Percentiles rank a stretch among this genome's conserved stretches.
Evolutionary conservation across 2,888 invertebrate genomes (phyloP).

Genomic region (Tachina grossa): DNA sequence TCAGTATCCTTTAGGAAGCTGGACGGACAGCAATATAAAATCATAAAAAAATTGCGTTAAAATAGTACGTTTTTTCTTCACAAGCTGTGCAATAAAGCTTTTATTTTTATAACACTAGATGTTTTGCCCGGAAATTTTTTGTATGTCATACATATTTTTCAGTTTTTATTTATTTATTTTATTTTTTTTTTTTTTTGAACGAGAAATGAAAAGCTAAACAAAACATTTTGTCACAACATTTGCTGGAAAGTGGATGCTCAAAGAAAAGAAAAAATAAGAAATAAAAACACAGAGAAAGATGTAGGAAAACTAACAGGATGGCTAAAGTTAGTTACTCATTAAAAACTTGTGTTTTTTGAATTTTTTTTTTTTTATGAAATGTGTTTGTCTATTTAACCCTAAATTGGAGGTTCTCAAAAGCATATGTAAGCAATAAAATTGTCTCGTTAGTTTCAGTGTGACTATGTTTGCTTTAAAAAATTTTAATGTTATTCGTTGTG

Average conservation of each 20-base stretch:
- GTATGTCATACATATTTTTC: background rate
- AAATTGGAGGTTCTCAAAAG: background rate
- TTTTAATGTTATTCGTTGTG: too few relatives aligned
- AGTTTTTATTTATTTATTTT: too few relatives aligned
- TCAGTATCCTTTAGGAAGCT: slow-evolving; percentile 28
- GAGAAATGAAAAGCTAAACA: background rate
- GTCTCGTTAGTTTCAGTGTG: too few relatives aligned
- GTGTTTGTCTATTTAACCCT: slow-evolving; percentile 31
- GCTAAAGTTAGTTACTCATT: slow-evolving; percentile 55
- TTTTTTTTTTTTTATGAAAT: slow-evolving; percentile 37
- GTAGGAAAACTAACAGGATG: slow-evolving; percentile 20
- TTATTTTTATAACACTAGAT: slow-evolving; percentile 17
- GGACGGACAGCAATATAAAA: slow-evolving; percentile 21
- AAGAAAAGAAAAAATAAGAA: background rate
- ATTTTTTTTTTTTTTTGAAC: background rate
- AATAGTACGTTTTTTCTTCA: slow-evolving; percentile 33
- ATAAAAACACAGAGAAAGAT: background rate
- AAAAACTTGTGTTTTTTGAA: slow-evolving; percentile 58
- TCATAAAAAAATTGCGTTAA: slow-evolving; percentile 51
- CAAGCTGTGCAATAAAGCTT: slow-evolving; percentile 39
- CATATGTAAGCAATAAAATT: too few relatives aligned
- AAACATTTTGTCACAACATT: slow-evolving; percentile 47
- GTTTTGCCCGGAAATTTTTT: slow-evolving; percentile 29
- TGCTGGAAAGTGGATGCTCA: slow-evolving; percentile 8
- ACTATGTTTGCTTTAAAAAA: too few relatives aligned